A percentile compares a stretch with the other conserved stretches of the same genome.
Conservation (phyloP, 2,797 vertebrate genomes). For the Thripadectes ignobilis region DNA sequence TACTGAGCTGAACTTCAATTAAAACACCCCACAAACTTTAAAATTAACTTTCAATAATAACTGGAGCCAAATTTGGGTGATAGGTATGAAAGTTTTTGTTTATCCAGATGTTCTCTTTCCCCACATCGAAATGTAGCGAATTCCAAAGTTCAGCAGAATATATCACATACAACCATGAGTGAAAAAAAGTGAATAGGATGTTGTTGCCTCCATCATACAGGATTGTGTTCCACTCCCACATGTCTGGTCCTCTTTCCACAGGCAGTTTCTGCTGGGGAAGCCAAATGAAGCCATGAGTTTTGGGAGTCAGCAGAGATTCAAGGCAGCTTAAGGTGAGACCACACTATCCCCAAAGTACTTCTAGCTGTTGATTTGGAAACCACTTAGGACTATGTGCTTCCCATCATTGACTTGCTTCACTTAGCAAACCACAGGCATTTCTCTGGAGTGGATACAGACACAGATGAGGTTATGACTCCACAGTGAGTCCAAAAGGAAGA, state of each 20-base stretch:
- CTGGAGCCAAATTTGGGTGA: neutral
- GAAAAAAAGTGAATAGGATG: fast-evolving
- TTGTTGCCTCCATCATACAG: neutral
- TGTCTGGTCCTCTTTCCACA: neutral
- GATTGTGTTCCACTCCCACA: fast-evolving
- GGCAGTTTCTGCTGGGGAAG: neutral
- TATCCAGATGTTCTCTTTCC: neutral
- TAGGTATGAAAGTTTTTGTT: neutral
- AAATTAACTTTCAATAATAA: neutral
- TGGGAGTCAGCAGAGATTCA: neutral
- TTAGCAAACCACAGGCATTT: neutral
- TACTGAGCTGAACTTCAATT: neutral
- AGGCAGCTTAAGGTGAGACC: neutral
- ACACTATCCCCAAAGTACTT: fast-evolving
- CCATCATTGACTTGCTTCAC: neutral
- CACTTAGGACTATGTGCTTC: neutral
- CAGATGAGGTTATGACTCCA: neutral
- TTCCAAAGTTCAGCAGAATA: neutral
- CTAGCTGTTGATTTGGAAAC: neutral
- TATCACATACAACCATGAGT: neutral
- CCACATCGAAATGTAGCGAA: neutral
- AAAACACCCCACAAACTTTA: neutral
- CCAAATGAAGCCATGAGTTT: neutral
- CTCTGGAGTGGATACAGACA: neutral
- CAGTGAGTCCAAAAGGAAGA: neutral